Evolutionary conservation across 2,797 vertebrate genomes (phyloP), one percentile per base, ranked within the genome.

Genomic region (Etheostoma nigrum): DNA sequence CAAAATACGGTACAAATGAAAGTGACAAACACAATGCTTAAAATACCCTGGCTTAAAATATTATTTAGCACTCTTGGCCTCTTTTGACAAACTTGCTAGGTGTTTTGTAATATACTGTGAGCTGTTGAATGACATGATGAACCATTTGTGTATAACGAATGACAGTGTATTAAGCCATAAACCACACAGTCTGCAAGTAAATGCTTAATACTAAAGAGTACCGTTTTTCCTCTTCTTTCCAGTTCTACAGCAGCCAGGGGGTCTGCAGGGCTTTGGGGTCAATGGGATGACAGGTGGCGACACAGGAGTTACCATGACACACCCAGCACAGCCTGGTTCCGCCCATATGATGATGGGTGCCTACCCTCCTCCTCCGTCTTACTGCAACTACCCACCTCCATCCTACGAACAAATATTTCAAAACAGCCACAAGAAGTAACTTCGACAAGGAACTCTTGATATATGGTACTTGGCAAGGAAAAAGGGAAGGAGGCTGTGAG

Each of bases 301-400:
- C 52, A 81, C 84, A 1, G 82, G 76, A 7, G n/a, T 86, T 1
- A 53, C 90, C 1, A 95, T 97, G 64, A 90, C 94, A 19, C 97
- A 96, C 83, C 95, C 96, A 0, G 91, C 96, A 13, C 93, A 92
- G 74, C 88, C 92, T 6, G 95, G 90, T 67, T 94, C 96, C 23
- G 87, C 97, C 3, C 96, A 96, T 11, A 85, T 89, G 82, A 94
- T 97, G 89, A 95, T 96, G 90, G 87, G 90, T 0, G 83, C 95
- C 72, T 99, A 97, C 52, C 97, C 97, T 0, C 97, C 97, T 0
- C 98, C 97, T 1, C 97, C 98, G 0, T 98, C 97, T 67, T 99
- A 99, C 92, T 98, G 96, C 95, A 99, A 96, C 93, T 97, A 98
- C 1, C 98, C 98, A 0, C 98, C 97, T 0, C 98, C 98, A 0